Evolutionary conservation across 2,113 vertebrate genomes (phyloP).

Genomic region (Cinclus mexicanus): DNA sequence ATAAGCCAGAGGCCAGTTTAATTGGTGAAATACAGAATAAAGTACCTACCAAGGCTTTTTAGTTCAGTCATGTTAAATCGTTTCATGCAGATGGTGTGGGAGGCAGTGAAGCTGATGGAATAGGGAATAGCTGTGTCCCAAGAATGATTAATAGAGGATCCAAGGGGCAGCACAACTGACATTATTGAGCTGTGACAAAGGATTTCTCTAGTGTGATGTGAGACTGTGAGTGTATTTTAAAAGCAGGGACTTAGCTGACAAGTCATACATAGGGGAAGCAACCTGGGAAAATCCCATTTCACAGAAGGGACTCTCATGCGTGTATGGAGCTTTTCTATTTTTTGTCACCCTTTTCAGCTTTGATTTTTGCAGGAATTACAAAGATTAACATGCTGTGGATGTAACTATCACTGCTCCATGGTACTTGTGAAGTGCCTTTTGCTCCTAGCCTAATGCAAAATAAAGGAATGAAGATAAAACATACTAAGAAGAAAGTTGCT

Average conservation of each 20-base stretch:
- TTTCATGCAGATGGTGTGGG: not conserved
- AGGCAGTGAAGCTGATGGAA: not conserved
- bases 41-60: not conserved
- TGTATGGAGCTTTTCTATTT: not conserved
- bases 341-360: not conserved
- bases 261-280: not conserved
- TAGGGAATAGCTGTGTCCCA: not conserved
- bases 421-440: not conserved
- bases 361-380: not conserved
- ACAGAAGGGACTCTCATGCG: accelerated
- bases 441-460: not conserved
- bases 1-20: not conserved
- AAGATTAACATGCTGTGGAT: not conserved
- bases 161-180: not conserved
- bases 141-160: not conserved
- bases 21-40: not conserved
- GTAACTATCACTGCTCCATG: accelerated
- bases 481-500: not conserved
- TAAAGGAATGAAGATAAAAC: not conserved
- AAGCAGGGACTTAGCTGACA: not conserved
- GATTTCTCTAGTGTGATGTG: not conserved
- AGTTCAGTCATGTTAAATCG: not conserved
- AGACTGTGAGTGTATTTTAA: not conserved
- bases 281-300: not conserved
- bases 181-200: not conserved